Evolutionary conservation across 2,113 vertebrate genomes (phyloP).

Genomic region (Tragelaphus scriptus): DNA sequence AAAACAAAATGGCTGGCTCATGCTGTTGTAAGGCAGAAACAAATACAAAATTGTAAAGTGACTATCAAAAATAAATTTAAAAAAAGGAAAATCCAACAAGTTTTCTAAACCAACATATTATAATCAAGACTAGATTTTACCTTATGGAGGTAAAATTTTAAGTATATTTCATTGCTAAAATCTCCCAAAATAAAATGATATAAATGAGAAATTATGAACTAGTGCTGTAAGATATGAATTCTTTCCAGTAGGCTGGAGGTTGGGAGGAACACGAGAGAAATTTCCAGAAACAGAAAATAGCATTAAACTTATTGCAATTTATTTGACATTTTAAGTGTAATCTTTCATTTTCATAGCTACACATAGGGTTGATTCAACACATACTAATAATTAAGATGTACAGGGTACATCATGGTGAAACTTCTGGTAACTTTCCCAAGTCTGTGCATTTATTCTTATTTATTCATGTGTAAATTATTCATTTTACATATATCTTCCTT

Average conservation of each 20-base stretch:
- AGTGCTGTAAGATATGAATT: neutral
- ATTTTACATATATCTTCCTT: neutral
- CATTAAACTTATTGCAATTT: neutral
- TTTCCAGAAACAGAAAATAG: neutral
- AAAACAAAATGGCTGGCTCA: neutral
- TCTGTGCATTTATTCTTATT: neutral
- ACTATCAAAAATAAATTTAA: neutral
- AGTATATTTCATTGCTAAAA: neutral
- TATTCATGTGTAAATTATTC: neutral
- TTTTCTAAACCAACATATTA: neutral
- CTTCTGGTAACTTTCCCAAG: neutral
- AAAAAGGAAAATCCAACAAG: neutral
- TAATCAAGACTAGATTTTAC: neutral
- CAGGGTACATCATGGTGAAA: neutral
- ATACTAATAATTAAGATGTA: neutral
- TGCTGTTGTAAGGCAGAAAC: neutral
- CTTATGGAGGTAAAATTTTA: neutral
- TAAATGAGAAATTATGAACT: neutral
- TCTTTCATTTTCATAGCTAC: neutral
- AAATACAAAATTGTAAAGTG: neutral
- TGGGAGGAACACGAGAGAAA: accelerated
- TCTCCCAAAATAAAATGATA: neutral
- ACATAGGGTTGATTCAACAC: neutral
- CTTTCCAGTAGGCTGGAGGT: neutral
- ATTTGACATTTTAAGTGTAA: neutral